Evolutionary conservation across 1,140 invertebrate species (phyloP).

Genomic region (Dreissena polymorpha): DNA sequence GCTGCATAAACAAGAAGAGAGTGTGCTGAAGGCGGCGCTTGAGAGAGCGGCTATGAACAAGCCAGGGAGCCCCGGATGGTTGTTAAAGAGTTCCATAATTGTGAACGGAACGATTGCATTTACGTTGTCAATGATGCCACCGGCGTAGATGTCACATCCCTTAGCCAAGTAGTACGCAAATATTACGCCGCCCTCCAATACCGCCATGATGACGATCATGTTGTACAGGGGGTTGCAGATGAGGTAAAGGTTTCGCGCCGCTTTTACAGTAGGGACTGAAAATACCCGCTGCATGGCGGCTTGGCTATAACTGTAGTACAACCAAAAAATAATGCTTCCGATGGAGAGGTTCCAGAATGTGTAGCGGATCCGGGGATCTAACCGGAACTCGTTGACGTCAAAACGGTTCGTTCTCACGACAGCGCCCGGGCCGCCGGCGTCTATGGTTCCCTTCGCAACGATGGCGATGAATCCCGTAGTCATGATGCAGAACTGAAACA

Average conservation of each 20-base stretch:
- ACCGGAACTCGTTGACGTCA: conserved; percentile 2
- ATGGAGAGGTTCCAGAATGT: conserved; percentile 21
- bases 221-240: not conserved
- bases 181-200: conserved; percentile 10
- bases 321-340: not conserved
- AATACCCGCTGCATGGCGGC: conserved; percentile 37
- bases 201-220: not conserved
- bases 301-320: conserved; percentile 14
- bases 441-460: conserved; percentile 5
- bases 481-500: conserved; percentile 25
- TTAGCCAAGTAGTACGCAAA: conserved; percentile 27
- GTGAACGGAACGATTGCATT: conserved; percentile 43
- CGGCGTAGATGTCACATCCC: conserved; percentile 24
- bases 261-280: conserved; percentile 3
- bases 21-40: conserved; percentile 38
- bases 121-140: conserved; percentile 13
- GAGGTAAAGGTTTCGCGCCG: conserved; percentile 14
- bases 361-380: conserved; percentile 29
- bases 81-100: conserved; percentile 27
- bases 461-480: conserved; percentile 19
- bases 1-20: conserved; percentile 44
- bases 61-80: conserved; percentile 15
- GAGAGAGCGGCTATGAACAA: conserved; percentile 42
- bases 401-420: not conserved
- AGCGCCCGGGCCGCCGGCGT: not conserved